A percentile compares a stretch with the other conserved stretches of the same genome.
Conservation (phyloP, 2,113 vertebrate species). For the Gracilinanus agilis region DNA sequence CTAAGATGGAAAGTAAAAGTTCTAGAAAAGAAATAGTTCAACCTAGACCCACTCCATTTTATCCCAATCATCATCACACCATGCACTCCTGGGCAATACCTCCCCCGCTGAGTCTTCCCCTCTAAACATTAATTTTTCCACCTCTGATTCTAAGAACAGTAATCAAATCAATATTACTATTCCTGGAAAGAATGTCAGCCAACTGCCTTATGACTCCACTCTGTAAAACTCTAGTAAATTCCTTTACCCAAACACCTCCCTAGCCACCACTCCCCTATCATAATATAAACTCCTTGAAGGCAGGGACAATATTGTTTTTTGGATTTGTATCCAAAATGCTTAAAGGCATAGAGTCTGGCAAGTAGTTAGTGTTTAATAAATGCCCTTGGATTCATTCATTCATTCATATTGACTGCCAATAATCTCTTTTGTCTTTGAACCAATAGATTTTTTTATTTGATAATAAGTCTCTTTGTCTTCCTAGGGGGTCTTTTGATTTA, state of each 20-base stretch:
- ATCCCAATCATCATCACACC: background rate
- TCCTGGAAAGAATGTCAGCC: background rate
- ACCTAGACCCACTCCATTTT: background rate
- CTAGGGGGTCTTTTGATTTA: background rate
- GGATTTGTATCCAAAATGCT: background rate
- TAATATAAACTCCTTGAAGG: background rate
- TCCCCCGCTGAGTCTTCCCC: no score
- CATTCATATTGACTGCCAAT: background rate
- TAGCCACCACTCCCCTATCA: background rate
- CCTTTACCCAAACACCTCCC: background rate
- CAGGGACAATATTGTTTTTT: background rate
- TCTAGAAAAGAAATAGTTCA: background rate
- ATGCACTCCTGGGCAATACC: background rate
- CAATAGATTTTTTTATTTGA: background rate
- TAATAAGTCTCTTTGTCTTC: background rate
- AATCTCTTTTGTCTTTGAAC: background rate
- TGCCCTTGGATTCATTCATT: background rate
- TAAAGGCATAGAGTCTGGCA: background rate
- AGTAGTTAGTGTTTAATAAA: background rate
- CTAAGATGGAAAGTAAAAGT: no score
- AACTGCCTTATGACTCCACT: background rate
- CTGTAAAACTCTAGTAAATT: background rate
- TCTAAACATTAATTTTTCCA: background rate
- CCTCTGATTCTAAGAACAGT: background rate
- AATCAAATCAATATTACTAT: background rate